Evolutionary conservation across 2,888 invertebrate genomes (phyloP), one percentile per base, ranked within the genome.

Genomic region (Steinernema hermaphroditum): DNA sequence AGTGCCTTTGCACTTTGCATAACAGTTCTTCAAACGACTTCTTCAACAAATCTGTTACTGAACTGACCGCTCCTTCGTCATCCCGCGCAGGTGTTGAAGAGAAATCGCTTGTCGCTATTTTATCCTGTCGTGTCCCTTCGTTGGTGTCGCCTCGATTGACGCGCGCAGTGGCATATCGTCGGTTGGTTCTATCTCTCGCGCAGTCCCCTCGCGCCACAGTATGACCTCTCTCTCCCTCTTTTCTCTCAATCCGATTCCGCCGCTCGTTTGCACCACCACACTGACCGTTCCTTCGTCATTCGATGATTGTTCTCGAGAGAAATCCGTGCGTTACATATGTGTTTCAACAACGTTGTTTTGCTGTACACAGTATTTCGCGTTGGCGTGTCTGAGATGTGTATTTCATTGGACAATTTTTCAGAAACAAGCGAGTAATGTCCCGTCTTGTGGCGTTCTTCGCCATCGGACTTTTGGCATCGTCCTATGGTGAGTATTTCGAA

Each of bases 201-300:
- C 62, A 14, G 62, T 46, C 62, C 32, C 32, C 27, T 14, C 62
- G 27, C 62, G 62, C 29, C 62, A 62, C 62, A 62, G 62, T 62
- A 62, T 62, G 62, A 62, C 62, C 62, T 62, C 62, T 62, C 46
- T 46, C 62, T 62, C 62, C 62, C 62, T 62, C 62, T 32, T 62
- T 62, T 62, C 62, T 62, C 62, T 62, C 62, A 62, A 32, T 29
- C 29, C 62, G 62, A 8, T 32, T 62, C 62, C 16, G 32, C 34
- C 62, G 29, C 62, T 62, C 62, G 62, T 62, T 62, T 32, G n/a
- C 62, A 27, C n/a, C 32, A 32, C 2, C 62, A 32, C 29, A 62
- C 29, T 62, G 62, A 62, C 62, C 62, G 32, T 62, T 62, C 62
- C 62, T 29, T 32, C 62, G 62, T 62, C 62, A 62, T 62, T 62